A percentile compares a stretch with the other conserved stretches of the same genome.
Conservation (phyloP, 2,113 vertebrate species). For the Chloroceryle aenea region DNA sequence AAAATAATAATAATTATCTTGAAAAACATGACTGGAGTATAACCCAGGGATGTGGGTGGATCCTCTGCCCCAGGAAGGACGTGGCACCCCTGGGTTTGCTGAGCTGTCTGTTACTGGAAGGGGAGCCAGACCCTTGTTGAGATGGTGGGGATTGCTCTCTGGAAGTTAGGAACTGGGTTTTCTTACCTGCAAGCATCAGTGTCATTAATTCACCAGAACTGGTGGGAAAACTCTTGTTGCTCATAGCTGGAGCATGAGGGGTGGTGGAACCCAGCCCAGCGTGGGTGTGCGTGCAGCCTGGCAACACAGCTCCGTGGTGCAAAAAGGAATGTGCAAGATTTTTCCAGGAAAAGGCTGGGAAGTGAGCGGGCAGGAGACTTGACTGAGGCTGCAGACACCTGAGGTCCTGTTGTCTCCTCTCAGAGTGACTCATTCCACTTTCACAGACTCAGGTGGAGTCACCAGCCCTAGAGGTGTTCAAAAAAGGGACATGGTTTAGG, state of each 20-base stretch:
- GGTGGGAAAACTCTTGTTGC: background rate
- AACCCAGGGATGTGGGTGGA: background rate
- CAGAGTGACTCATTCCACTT: accelerated
- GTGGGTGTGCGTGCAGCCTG: background rate
- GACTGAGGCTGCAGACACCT: background rate
- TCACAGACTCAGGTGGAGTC: accelerated
- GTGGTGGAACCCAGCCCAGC: background rate
- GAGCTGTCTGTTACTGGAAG: background rate
- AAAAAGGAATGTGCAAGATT: background rate
- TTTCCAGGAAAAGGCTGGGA: accelerated
- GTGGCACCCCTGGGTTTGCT: background rate
- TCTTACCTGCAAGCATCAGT: background rate
- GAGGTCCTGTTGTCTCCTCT: background rate
- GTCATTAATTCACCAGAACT: background rate
- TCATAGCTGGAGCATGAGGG: accelerated
- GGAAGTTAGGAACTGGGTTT: background rate
- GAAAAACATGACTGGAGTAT: background rate
- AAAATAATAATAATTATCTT: background rate
- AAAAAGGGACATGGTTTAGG: no score
- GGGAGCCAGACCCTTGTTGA: accelerated
- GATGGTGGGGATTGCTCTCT: background rate
- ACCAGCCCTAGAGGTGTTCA: no score
- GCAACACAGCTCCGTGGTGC: accelerated
- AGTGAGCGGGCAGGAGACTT: accelerated
- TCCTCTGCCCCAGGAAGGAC: background rate